A percentile compares a stretch with the other conserved stretches of the same genome.
Conservation (phyloP, 2,797 vertebrate species). For the Distichodus sexfasciatus region DNA sequence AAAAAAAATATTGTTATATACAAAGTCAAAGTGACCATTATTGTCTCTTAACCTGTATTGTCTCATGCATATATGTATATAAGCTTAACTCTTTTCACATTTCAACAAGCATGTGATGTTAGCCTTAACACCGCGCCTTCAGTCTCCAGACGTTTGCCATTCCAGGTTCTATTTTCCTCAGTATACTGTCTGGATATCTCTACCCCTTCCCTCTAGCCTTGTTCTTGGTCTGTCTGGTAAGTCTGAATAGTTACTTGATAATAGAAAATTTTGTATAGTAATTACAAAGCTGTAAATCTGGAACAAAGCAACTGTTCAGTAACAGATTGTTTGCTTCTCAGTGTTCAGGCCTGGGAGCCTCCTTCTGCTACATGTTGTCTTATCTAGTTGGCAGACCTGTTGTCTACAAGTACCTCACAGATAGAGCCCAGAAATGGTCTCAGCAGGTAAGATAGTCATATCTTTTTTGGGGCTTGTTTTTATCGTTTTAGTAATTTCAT, state of each 20-base stretch:
- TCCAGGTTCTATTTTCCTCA: constrained; percentile 98
- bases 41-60: too few relatives aligned
- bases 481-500: neutral
- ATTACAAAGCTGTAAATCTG: neutral
- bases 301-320: neutral
- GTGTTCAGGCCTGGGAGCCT: constrained; percentile 97
- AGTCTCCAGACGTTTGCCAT: constrained; percentile 99
- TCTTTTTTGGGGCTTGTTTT: too few relatives aligned
- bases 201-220: constrained; percentile 96
- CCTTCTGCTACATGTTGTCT: constrained; percentile 96
- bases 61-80: neutral
- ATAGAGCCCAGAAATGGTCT: constrained; percentile 94
- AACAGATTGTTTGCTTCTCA: constrained; percentile 54
- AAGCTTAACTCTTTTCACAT: neutral
- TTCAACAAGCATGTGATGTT: constrained; percentile 26
- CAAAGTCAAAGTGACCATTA: too few relatives aligned
- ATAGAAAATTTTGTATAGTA: neutral
- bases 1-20: too few relatives aligned
- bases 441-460: constrained; percentile 85
- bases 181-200: constrained; percentile 97
- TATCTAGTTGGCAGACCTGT: constrained; percentile 94
- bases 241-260: constrained; percentile 54
- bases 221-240: constrained; percentile 98
- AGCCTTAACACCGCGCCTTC: constrained; percentile 72
- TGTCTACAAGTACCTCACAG: constrained; percentile 95